A percentile compares a stretch with the other conserved stretches of the same genome.
Conservation (phyloP, 1,140 invertebrate species). For the Stratiolaelaps scimitus region DNA sequence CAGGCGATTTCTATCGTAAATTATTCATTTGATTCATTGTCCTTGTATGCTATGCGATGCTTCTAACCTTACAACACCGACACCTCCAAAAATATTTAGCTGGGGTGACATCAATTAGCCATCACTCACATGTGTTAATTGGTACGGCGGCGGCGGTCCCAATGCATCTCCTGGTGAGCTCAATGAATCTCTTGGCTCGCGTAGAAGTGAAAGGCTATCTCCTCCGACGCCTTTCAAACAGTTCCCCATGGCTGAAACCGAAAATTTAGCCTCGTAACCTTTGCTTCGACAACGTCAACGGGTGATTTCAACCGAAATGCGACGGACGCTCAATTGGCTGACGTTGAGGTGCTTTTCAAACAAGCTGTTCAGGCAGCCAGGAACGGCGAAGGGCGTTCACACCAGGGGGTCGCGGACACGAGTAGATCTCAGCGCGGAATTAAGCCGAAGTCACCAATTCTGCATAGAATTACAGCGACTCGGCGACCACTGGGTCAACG, state of each 20-base stretch:
- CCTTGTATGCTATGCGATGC: background rate
- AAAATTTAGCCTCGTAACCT: background rate
- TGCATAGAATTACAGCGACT: too few species aligned
- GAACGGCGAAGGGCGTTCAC: too few species aligned
- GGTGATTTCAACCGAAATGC: background rate
- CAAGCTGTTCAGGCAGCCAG: too few species aligned
- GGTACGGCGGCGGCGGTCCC: slow-evolving; percentile 43
- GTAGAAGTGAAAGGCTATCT: slow-evolving; percentile 42
- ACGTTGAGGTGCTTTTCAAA: too few species aligned
- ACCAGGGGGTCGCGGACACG: too few species aligned
- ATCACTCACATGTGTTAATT: slow-evolving; percentile 36
- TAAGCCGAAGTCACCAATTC: too few species aligned
- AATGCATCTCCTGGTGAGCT: slow-evolving; percentile 38
- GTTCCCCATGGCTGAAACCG: slow-evolving; percentile 40
- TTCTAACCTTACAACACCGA: too few species aligned
- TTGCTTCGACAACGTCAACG: background rate
- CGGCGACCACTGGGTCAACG: too few species aligned
- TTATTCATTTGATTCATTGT: background rate
- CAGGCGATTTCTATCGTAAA: too few species aligned
- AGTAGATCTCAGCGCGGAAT: too few species aligned
- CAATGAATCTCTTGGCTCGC: slow-evolving; percentile 38
- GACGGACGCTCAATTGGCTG: too few species aligned
- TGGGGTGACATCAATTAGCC: slow-evolving; percentile 17
- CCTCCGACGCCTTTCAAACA: slow-evolving; percentile 42
- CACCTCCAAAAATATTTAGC: too few species aligned